Evolutionary conservation across 2,113 vertebrate genomes (phyloP).

Genomic region (Lasiurus cinereus): DNA sequence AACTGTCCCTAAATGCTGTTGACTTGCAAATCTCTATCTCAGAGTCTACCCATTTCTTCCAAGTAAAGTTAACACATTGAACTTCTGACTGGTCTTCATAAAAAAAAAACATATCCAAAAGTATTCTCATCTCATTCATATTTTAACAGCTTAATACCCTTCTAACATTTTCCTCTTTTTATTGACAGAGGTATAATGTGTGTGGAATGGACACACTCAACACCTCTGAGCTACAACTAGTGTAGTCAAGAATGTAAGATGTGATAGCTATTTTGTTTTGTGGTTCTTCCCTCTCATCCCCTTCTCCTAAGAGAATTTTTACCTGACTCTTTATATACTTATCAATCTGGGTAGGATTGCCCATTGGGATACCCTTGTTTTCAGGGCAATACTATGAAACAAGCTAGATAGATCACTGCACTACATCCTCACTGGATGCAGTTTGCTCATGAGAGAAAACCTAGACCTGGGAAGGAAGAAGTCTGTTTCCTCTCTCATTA

Average conservation of each 20-base stretch:
- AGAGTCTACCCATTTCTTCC: not conserved
- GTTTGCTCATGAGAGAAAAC: not conserved
- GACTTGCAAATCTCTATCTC: not conserved
- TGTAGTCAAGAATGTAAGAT: not conserved
- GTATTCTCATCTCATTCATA: not conserved
- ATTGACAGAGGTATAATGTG: not conserved
- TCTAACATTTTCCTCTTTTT: not conserved
- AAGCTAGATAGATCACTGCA: not conserved
- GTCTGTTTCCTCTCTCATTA: not conserved
- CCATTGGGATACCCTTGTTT: not conserved
- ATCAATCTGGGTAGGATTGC: not conserved
- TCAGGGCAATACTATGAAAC: not conserved
- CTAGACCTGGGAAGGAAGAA: not conserved
- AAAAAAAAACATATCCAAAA: not conserved
- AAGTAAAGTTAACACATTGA: not conserved
- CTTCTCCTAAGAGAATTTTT: not conserved
- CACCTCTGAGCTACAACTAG: not conserved
- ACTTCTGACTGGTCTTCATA: not conserved
- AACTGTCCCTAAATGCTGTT: rapidly evolving
- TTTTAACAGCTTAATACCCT: not conserved
- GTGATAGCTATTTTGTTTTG: not conserved
- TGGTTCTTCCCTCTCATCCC: not conserved
- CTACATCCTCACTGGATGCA: rapidly evolving
- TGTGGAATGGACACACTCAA: not conserved
- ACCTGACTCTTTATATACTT: not conserved